phyloP scores from a whole-genome alignment of 2,888 invertebrate species.

The Harpagoxenus sublaevis region DNA sequence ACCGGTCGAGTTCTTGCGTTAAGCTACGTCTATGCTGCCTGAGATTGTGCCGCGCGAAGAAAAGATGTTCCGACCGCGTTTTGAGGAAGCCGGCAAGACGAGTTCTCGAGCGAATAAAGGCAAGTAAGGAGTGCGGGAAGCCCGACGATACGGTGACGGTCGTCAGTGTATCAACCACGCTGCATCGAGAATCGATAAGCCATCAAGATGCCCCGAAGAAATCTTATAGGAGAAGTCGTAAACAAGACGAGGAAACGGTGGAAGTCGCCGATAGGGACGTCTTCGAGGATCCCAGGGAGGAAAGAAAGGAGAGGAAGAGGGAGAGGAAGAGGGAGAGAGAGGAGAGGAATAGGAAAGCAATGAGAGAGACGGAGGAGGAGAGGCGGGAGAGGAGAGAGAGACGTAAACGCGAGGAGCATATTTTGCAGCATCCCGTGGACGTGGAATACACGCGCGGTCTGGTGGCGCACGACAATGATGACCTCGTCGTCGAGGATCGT shows the following conservation, averaged over 20 bases:
- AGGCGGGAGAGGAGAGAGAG: neutral
- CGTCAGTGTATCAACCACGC: conserved; percentile 10
- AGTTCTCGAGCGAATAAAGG: conserved; percentile 20
- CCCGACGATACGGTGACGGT: neutral
- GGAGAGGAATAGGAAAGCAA: neutral
- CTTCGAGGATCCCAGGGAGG: neutral
- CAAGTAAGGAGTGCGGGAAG: neutral
- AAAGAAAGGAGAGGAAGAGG: neutral
- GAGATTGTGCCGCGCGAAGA: conserved; percentile 37
- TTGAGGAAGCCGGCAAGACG: neutral
- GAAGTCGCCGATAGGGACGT: neutral
- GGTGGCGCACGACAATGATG: neutral
- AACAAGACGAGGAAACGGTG: conserved; percentile 17
- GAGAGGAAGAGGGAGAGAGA: neutral
- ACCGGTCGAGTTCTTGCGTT: neutral
- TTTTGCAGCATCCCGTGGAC: neutral
- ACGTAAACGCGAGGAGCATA: neutral
- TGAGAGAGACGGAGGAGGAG: neutral
- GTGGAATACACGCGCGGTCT: no score
- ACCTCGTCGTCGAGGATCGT: neutral
- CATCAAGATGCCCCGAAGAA: neutral
- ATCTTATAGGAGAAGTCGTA: conserved; percentile 2
- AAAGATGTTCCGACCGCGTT: neutral
- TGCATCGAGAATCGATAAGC: conserved; percentile 1
- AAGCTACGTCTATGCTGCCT: conserved; percentile 10